These are phyloP conservation scores for Lycophotia porphyrea DNA, from an alignment of 2,888 invertebrate genomes.

Conservation along the genomic window DNA sequence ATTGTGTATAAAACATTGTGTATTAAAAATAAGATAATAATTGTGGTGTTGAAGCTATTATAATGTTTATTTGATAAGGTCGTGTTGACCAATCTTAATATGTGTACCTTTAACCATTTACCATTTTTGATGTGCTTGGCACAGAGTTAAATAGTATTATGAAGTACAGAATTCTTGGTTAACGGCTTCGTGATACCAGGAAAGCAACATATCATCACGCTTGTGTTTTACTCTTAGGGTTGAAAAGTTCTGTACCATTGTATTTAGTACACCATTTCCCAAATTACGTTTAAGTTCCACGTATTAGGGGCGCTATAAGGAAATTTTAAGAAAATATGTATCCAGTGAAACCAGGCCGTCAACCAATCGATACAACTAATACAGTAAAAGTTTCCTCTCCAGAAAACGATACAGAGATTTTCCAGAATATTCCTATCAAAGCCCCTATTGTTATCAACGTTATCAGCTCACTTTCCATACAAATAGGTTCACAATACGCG, in stretches of 20 bases:
- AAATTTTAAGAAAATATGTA: not conserved
- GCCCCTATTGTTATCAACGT: slow-evolving; percentile 49
- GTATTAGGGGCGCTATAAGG: not conserved
- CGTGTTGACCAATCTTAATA: no score
- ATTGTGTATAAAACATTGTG: no score
- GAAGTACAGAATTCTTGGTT: no score
- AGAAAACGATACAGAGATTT: slow-evolving; percentile 48
- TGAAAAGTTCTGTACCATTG: not conserved
- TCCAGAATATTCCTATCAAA: slow-evolving; percentile 42
- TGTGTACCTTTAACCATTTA: no score
- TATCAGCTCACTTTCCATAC: slow-evolving; percentile 51
- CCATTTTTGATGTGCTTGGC: no score
- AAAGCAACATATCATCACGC: no score
- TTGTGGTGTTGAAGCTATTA: no score
- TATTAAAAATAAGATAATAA: no score
- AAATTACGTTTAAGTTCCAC: not conserved
- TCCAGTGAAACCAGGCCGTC: not conserved
- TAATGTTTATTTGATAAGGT: no score
- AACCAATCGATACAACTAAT: slow-evolving; percentile 42
- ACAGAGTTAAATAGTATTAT: no score
- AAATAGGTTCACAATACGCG: slow-evolving; percentile 50
- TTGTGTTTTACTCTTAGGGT: no score
- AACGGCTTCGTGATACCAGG: no score
- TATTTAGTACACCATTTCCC: not conserved
- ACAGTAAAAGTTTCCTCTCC: not conserved